Evolutionary conservation across 2,888 invertebrate species (phyloP), one percentile per base, ranked within the genome.

Genomic region (Papilio gigon): DNA sequence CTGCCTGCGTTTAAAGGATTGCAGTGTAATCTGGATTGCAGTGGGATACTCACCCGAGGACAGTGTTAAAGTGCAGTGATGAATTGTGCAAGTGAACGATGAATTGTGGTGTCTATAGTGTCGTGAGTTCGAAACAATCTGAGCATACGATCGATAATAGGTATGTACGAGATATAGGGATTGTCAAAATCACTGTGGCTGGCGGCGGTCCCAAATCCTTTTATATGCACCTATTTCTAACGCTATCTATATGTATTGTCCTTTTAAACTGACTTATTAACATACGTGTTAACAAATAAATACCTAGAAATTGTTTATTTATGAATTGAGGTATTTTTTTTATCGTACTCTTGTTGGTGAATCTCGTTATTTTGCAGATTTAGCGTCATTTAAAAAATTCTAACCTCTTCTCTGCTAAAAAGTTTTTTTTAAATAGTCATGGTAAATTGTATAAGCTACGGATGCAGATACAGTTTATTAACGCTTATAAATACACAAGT

Each of bases 1-100:
- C 72, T 12, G 37, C 61, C 42, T 53, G 53, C 53, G 53, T 60
- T 72, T 78, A 80, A 89, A 84, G 91, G 91, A 92, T 92, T 91
- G 91, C 91, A 92, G 91, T 92, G 91, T 81, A 74, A 80, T 77
- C 85, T 85, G 91, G 91, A 92, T 92, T 91, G 91, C 91, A 92
- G 92, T 92, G 91, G 85, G 87, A 87, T 84, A 80, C 82, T 77
- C 78, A 75, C 72, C 78, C 81, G 79, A n/a, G 78, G 79, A 78
- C 76, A 83, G 90, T 84, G 82, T 78, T 71, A 68, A 71, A 86
- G 89, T 89, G 89, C 75, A 87, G 89, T 90, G 90, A 82, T 80
- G 75, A 81, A 79, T 80, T 84, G 88, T 89, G 87, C 81, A 80
- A 86, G 89, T 89, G 89, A 76, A 76, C 75, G 76, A 74, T 71